phyloP scores from a whole-genome alignment of 1,140 invertebrate genomes.

The Triops longicaudatus region DNA sequence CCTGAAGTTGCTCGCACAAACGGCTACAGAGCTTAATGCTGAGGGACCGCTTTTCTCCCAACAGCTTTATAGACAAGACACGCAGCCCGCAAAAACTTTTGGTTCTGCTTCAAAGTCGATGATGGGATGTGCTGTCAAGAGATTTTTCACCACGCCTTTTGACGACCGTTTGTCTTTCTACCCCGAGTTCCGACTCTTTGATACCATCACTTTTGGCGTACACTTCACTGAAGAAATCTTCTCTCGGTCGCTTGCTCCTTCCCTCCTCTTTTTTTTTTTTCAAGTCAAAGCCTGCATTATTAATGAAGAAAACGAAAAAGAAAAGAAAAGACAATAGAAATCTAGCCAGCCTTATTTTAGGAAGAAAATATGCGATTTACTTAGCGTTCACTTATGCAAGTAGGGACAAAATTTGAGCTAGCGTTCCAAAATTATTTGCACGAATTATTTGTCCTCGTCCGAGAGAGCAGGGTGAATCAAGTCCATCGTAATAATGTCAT shows the following conservation, averaged over 20 bases:
- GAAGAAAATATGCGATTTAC: too few relatives aligned
- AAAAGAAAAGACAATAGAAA: too few relatives aligned
- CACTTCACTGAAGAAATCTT: not conserved
- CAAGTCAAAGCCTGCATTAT: not conserved
- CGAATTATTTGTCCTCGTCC: too few relatives aligned
- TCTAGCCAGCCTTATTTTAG: too few relatives aligned
- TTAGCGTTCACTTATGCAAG: too few relatives aligned
- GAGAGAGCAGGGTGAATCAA: not conserved
- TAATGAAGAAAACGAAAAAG: not conserved
- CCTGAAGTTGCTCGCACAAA: not conserved
- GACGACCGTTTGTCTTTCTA: conserved; percentile 11
- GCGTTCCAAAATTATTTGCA: too few relatives aligned
- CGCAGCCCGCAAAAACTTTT: not conserved
- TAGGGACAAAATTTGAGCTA: too few relatives aligned
- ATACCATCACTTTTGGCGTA: not conserved
- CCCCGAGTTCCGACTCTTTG: not conserved
- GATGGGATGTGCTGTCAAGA: conserved; percentile 7
- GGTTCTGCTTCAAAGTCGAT: not conserved
- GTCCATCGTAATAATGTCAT: not conserved
- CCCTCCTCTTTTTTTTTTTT: not conserved
- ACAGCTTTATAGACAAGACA: conserved; percentile 8
- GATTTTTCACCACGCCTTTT: conserved; percentile 11
- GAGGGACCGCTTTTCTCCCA: conserved; percentile 9
- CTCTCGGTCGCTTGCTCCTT: not conserved
- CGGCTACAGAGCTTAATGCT: not conserved